Base-by-base conservation (phyloP, 1,140 invertebrate species). In the Bombus turneri region DNA sequence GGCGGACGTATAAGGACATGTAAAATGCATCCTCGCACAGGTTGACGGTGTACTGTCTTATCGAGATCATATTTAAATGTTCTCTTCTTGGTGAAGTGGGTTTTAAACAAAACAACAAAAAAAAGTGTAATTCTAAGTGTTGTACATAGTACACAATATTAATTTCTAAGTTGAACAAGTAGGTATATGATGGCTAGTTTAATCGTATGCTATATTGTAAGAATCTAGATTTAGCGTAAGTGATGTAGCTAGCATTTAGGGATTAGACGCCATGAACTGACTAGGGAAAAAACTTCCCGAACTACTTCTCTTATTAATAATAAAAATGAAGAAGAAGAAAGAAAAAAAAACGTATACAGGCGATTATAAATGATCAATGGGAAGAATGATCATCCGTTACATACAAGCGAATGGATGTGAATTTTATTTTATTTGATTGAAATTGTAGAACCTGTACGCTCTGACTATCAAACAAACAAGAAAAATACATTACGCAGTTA, bases 61-160 rank as follows among this genome's bases (percentile, higher is more conserved):
- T 34, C 59, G 68, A 80, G 68, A 86, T 86, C 74, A 81, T 31
- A n/a, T 72, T 86, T 69, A 22, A 86, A 69, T 59, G 39, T 77
- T 84, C 75, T 88, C 75, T 93, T 90, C 84, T 92, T 93, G 91
- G 86, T 93, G 93, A 92, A 87, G 82, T 92, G 86, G 92, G 87
- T 93, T 92, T 94, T 86, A 92, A 92, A 83, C 75, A 64, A 78
- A 64, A 64, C 75, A 78, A 77, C 34, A 77, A 81, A 79, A 87
- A 88, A 87, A 86, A 76, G 59, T 87, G 86, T 93, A 93, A 93
- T 64, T 88, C 81, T 94, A 94, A 94, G 92, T 93, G 91, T 93
- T 95, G 95, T 95, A 95, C 88, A 95, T 95, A 95, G 93, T 95
- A 95, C 89, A 94, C 95, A 94, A 92, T 94, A 94, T 88, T 94